Evolutionary conservation across 2,888 invertebrate genomes (phyloP).

Genomic region (Pardosa pseudoannulata): DNA sequence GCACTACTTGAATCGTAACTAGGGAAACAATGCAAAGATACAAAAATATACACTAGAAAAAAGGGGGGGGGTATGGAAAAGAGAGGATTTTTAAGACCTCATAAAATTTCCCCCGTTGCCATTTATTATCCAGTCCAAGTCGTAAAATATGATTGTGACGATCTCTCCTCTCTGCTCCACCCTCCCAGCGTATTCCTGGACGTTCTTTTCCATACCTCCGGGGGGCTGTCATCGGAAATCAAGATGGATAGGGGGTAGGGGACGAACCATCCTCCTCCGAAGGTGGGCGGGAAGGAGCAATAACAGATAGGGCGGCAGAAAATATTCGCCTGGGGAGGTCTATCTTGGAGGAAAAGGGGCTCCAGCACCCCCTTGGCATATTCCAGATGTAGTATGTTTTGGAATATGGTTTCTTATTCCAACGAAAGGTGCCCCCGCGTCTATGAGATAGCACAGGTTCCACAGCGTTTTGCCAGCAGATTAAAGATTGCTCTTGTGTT

Average conservation of each 20-base stretch:
- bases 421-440: not conserved
- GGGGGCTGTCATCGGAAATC: slow-evolving; percentile 67
- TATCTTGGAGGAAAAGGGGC: slow-evolving; percentile 23
- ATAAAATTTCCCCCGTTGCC: slow-evolving; percentile 56
- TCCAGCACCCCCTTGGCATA: slow-evolving; percentile 64
- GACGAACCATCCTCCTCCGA: not conserved
- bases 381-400: slow-evolving; percentile 39
- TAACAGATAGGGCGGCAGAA: slow-evolving; percentile 26
- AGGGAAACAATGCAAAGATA: not conserved
- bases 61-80: too few species aligned
- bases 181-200: not conserved
- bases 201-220: slow-evolving; percentile 25
- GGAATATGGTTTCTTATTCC: not conserved
- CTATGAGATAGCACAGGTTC: not conserved
- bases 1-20: not conserved
- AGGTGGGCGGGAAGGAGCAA: slow-evolving; percentile 23
- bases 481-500: not conserved
- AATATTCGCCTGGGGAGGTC: slow-evolving; percentile 55
- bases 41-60: slow-evolving; percentile 20
- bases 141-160: slow-evolving; percentile 68
- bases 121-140: slow-evolving; percentile 58
- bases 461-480: not conserved
- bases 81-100: slow-evolving; percentile 59
- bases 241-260: slow-evolving; percentile 61
- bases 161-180: slow-evolving; percentile 25